These are phyloP conservation scores for Vulpes ferrilata DNA, from an alignment of 2,113 vertebrate genomes.

Conservation along the genomic window DNA sequence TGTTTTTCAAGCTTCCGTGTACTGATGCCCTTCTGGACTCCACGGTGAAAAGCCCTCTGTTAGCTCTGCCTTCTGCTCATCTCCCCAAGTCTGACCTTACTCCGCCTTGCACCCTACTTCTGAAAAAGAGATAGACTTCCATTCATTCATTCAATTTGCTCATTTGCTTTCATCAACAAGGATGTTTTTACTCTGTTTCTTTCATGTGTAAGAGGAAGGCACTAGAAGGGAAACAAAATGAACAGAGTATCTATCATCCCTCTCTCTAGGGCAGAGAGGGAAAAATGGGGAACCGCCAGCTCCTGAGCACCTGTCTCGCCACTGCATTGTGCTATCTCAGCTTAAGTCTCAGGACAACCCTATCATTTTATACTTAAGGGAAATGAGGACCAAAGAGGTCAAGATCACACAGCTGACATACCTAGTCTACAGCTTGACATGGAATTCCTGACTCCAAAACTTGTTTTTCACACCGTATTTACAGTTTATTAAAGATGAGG, in stretches of 20 bases:
- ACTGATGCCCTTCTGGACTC: background rate
- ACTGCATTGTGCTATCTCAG: background rate
- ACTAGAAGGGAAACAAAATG: background rate
- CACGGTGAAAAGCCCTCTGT: background rate
- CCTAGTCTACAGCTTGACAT: background rate
- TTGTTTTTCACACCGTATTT: background rate
- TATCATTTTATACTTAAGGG: background rate
- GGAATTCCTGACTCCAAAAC: background rate
- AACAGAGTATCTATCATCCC: background rate
- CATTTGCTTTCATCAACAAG: background rate
- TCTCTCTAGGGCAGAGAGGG: background rate
- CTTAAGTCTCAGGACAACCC: background rate
- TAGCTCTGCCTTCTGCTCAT: background rate
- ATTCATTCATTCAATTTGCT: background rate
- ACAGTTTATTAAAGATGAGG: background rate
- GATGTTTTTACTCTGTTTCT: background rate
- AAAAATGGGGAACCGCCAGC: background rate
- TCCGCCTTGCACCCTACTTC: background rate
- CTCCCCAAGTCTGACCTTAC: background rate
- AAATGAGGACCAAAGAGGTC: background rate
- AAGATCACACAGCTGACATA: background rate
- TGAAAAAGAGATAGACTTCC: background rate
- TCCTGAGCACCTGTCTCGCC: background rate
- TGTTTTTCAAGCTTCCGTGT: background rate
- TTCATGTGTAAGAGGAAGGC: background rate